Base-by-base conservation (phyloP, 2,797 vertebrate species). In the Dipus sagitta region DNA sequence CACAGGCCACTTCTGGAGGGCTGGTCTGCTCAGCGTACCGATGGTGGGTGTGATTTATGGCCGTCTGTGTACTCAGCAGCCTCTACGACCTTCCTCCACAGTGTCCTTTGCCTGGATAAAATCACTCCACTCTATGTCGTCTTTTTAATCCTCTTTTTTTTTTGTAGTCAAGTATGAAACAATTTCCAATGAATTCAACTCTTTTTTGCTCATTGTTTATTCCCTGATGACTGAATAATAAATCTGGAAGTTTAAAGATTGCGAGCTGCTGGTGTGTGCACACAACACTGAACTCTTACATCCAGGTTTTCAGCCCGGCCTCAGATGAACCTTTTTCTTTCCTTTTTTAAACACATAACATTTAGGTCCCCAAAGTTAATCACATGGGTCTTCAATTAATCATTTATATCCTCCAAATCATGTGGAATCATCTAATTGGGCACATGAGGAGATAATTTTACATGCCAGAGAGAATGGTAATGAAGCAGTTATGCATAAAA, bases 201-300 rank as follows among this genome's bases (percentile, higher is more conserved):
- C 90, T 96, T 91, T 82, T 90, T 92, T 89, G 80, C 64, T 95
- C n/a, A 72, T 91, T 95, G 90, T 92, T 97, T 97, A 89, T 92
- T 88, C 86, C 93, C 83, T 60, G 38, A 92, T 90, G 86, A 86
- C 81, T 89, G 70, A 95, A 80, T 95, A 88, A 86, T 91, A 76
- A 38, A 94, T 92, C 90, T 62, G 68, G 78, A 94, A 89, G 89
- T 80, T 95, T 78, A 84, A 93, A 92, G 91, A 92, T 82, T 94
- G 87, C 62, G 92, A 86, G n/a, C 81, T 82, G 54, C 28, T 85
- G 26, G 74, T 93, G 62, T 79, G 26, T 89, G 85, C 58, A 79
- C 7, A 76, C 67, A 47, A 15, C 18, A 30, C 85, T 79, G 65
- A 80, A 91, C 3, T 78, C 83, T 93, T 70, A 82, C 85, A 86